Conservation (phyloP, 2,113 vertebrate species). For the Pelodiscus sinensis region DNA sequence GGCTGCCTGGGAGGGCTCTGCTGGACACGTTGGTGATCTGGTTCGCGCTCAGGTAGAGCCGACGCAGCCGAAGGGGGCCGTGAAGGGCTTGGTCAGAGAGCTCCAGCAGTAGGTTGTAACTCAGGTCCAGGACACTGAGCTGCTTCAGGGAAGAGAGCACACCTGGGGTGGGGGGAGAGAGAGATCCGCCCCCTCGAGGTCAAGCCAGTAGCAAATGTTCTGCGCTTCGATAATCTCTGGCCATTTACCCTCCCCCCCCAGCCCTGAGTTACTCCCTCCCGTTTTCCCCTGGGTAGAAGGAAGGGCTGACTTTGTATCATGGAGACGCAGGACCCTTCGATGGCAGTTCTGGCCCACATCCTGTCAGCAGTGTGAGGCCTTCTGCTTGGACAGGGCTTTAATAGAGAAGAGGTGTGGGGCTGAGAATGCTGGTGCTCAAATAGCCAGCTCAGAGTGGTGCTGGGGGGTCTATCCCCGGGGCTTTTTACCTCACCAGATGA, state of each 20-base stretch:
- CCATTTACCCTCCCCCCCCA: neutral
- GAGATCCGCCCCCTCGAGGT: neutral
- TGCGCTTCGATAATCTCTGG: neutral
- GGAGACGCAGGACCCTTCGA: neutral
- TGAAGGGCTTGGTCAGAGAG: neutral
- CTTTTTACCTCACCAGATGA: too few relatives aligned
- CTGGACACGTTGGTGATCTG: neutral
- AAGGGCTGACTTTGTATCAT: neutral
- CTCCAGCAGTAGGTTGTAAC: conserved; percentile 2
- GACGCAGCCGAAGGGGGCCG: neutral
- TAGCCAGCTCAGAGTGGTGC: too few relatives aligned
- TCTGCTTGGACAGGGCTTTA: neutral
- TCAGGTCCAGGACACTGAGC: conserved; percentile 19
- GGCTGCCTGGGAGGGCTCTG: neutral
- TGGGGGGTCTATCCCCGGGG: neutral
- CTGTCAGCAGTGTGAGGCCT: neutral
- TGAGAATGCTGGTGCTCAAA: too few relatives aligned
- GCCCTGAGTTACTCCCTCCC: neutral
- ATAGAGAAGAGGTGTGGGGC: neutral
- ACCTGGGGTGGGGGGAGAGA: neutral
- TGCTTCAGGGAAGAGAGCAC: conserved; percentile 15
- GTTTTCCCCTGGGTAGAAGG: neutral
- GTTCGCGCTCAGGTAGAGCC: conserved; percentile 16
- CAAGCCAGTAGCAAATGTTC: neutral
- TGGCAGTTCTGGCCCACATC: neutral